phyloP scores from a whole-genome alignment of 2,797 vertebrate genomes.

The Enteromius afrohamiltoni region DNA sequence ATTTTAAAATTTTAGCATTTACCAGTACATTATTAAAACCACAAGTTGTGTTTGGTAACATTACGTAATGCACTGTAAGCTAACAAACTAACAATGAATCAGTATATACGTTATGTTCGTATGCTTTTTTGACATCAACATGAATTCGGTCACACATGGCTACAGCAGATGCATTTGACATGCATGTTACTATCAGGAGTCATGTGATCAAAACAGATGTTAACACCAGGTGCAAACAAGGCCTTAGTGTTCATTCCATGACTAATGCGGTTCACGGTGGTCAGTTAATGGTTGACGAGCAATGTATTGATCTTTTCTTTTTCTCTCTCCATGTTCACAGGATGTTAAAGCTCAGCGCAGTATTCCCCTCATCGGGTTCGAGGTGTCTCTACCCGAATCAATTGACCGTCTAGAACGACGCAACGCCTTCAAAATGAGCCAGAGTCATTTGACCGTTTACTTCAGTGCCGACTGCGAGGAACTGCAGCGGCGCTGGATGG shows the following conservation, averaged over 20 bases:
- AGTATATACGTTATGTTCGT: too few relatives aligned
- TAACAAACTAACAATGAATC: too few relatives aligned
- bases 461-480: conserved; percentile 90
- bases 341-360: conserved; percentile 92
- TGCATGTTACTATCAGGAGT: neutral
- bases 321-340: conserved; percentile 64
- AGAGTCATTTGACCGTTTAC: conserved; percentile 90
- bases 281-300: neutral
- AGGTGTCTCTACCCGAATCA: conserved; percentile 85
- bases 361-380: conserved; percentile 89
- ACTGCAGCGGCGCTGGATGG: conserved; percentile 88
- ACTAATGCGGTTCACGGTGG: neutral
- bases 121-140: neutral
- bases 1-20: too few relatives aligned
- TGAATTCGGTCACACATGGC: neutral
- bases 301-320: conserved; percentile 10
- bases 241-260: neutral
- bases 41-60: too few relatives aligned
- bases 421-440: conserved; percentile 89
- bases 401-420: conserved; percentile 87
- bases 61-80: too few relatives aligned
- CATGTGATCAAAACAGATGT: neutral
- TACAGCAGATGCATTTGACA: neutral
- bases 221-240: conserved; percentile 25
- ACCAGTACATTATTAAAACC: too few relatives aligned